Conservation (phyloP, 2,113 vertebrate genomes). For the Progne subis region DNA sequence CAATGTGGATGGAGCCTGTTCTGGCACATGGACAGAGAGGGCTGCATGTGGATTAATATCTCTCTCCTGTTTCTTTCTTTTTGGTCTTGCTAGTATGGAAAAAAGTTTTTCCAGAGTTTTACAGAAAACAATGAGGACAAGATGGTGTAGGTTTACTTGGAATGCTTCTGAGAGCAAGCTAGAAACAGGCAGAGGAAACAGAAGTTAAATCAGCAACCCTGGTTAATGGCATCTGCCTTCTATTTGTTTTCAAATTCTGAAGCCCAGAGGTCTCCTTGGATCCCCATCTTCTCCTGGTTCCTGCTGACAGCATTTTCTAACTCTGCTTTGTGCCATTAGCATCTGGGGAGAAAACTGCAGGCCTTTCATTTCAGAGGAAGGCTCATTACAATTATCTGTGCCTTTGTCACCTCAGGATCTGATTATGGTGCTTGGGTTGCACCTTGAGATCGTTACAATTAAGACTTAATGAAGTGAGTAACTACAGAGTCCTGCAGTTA, state of each 20-base stretch:
- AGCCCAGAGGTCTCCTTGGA: background rate
- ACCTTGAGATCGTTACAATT: slow-evolving; percentile 38
- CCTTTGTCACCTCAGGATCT: slow-evolving; percentile 41
- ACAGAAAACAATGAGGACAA: background rate
- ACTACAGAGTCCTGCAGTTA: slow-evolving; percentile 15
- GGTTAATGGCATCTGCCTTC: background rate
- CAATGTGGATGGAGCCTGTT: background rate
- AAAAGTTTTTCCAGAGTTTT: background rate
- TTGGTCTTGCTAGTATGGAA: background rate
- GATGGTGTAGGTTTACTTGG: background rate
- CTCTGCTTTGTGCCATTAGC: background rate
- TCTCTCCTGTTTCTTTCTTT: background rate
- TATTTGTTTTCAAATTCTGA: background rate
- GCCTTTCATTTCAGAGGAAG: slow-evolving; percentile 20
- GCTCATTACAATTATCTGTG: slow-evolving; percentile 22
- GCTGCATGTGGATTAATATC: background rate
- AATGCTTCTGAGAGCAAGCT: background rate
- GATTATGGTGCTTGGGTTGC: slow-evolving; percentile 36
- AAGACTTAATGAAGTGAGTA: slow-evolving; percentile 62
- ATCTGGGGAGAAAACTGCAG: slow-evolving; percentile 24
- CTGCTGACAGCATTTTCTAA: slow-evolving; percentile 24
- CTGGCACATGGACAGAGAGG: background rate
- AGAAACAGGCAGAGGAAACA: background rate
- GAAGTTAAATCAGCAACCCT: background rate
- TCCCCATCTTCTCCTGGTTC: background rate